A percentile compares a stretch with the other conserved stretches of the same genome.
phyloP scores from a whole-genome alignment of 2,113 vertebrate species.

The Tiliqua scincoides region DNA sequence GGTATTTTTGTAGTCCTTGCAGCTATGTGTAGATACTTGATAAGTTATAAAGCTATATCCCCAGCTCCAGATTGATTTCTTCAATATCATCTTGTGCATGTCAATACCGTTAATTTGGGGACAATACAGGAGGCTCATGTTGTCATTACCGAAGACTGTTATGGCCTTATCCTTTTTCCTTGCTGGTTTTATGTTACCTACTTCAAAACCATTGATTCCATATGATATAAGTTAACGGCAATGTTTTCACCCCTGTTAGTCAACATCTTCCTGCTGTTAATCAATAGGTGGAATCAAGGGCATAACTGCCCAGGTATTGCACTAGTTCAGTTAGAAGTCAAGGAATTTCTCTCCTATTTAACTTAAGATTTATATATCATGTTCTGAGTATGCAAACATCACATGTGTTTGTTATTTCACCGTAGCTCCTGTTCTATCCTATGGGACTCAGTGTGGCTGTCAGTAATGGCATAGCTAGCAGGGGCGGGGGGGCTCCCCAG shows the following conservation, averaged over 20 bases:
- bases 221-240: slow-evolving; percentile 16
- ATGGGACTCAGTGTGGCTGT: too few species aligned
- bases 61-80: slow-evolving; percentile 25
- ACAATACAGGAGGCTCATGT: background rate
- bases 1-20: background rate
- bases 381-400: background rate
- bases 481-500: too few species aligned
- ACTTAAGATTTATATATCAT: background rate
- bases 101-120: background rate
- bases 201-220: slow-evolving; percentile 33
- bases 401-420: background rate
- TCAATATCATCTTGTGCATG: background rate
- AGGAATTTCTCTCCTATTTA: background rate
- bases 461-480: too few species aligned
- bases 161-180: background rate
- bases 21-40: background rate
- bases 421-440: too few species aligned
- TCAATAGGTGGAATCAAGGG: slow-evolving; percentile 42
- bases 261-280: slow-evolving; percentile 24
- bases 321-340: slow-evolving; percentile 23
- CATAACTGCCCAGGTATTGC: background rate
- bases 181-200: background rate
- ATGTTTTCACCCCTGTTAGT: background rate
- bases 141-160: background rate
- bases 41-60: background rate